Conservation (phyloP, 1,140 invertebrate species). For the Calephelis nemesis region DNA sequence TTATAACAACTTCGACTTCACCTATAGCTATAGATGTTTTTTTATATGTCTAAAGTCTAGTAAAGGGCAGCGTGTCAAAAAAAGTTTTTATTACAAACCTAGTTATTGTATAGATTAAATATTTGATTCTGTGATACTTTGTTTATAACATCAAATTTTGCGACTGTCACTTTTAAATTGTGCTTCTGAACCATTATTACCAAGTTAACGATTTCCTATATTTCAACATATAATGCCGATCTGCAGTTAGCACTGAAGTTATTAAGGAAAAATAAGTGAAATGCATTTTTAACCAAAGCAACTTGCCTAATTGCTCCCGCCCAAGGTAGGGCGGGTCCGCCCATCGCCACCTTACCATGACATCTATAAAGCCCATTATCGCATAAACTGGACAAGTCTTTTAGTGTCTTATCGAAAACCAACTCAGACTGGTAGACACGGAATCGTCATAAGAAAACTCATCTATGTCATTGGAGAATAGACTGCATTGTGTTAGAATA, state of each 20-base stretch:
- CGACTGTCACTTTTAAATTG: too few species aligned
- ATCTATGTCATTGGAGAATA: slow-evolving; percentile 45
- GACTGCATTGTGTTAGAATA: slow-evolving; percentile 36
- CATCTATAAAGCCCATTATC: slow-evolving; percentile 53
- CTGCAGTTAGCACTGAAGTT: slow-evolving; percentile 32
- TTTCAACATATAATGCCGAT: background rate
- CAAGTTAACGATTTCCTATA: slow-evolving; percentile 13
- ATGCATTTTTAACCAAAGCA: slow-evolving; percentile 56
- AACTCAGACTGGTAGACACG: slow-evolving; percentile 51
- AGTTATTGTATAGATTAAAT: too few species aligned
- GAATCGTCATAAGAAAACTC: slow-evolving; percentile 61
- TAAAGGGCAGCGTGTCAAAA: too few species aligned
- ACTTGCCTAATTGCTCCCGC: slow-evolving; percentile 65
- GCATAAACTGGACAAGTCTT: slow-evolving; percentile 44
- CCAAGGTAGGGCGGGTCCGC: slow-evolving; percentile 61
- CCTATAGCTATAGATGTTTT: too few species aligned
- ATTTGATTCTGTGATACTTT: too few species aligned
- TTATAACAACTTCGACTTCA: too few species aligned
- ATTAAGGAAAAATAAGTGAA: slow-evolving; percentile 45
- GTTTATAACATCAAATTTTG: too few species aligned
- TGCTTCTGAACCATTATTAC: background rate
- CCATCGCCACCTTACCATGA: slow-evolving; percentile 39
- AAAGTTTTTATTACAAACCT: too few species aligned
- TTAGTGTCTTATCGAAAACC: slow-evolving; percentile 64
- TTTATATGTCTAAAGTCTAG: too few species aligned